A percentile compares a stretch with the other conserved stretches of the same genome.
phyloP scores from a whole-genome alignment of 2,888 invertebrate species.

The Trissonchulus latispiculum region DNA sequence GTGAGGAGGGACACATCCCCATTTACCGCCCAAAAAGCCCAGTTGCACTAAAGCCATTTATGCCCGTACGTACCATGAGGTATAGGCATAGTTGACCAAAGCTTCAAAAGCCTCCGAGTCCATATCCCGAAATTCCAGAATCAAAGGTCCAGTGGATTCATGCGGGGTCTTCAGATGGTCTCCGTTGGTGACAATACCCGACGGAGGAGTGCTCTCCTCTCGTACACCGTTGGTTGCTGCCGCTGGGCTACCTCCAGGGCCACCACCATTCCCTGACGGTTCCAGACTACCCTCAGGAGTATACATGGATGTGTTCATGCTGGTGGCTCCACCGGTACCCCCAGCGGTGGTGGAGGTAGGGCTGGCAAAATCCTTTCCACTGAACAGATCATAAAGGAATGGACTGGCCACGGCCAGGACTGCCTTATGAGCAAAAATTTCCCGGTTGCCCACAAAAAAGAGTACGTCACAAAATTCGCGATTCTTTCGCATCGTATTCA shows the following conservation, averaged over 20 bases:
- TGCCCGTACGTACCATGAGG: conserved; percentile 55
- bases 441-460: conserved; percentile 62
- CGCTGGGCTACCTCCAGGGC: background rate
- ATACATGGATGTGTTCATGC: background rate
- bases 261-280: background rate
- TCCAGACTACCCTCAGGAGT: background rate
- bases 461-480: conserved; percentile 75
- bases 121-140: conserved; percentile 44
- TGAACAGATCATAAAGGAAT: conserved; percentile 64
- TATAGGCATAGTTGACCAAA: conserved; percentile 72
- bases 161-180: too few species aligned
- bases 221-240: background rate
- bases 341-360: background rate
- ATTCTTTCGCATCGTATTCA: conserved; percentile 51
- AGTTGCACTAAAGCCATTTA: too few species aligned
- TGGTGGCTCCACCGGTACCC: background rate
- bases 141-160: background rate
- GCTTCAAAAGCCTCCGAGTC: conserved; percentile 61
- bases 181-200: too few species aligned
- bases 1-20: too few species aligned
- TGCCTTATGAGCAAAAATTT: conserved; percentile 65
- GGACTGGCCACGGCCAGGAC: conserved; percentile 68
- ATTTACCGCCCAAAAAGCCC: too few species aligned
- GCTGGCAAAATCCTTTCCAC: conserved; percentile 33
- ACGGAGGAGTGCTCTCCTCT: background rate